phyloP scores from a whole-genome alignment of 2,797 vertebrate species.

The Paedocypris micromegethes region DNA sequence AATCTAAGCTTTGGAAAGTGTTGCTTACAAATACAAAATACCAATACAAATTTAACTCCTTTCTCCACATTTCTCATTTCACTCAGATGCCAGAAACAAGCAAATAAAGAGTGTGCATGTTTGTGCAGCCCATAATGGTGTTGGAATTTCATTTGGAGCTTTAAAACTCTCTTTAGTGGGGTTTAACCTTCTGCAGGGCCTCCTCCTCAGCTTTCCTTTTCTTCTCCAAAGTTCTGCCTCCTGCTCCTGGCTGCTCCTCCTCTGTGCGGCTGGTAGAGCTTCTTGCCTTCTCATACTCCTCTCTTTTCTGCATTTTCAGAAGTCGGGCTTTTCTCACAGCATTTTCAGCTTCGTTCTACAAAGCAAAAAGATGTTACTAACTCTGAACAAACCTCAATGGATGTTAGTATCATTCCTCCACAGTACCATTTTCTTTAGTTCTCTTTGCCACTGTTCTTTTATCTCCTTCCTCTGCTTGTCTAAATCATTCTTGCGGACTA shows the following conservation, averaged over 20 bases:
- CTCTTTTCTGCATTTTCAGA: slow-evolving; percentile 70
- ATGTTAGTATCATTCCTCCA: slow-evolving; percentile 2
- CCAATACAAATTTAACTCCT: neutral
- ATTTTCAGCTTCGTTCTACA: slow-evolving; percentile 74
- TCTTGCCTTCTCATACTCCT: slow-evolving; percentile 80
- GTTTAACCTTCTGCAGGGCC: slow-evolving; percentile 73
- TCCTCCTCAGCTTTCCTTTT: slow-evolving; percentile 78
- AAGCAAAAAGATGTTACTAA: slow-evolving; percentile 4
- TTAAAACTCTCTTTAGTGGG: slow-evolving; percentile 4
- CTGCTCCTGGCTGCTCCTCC: slow-evolving; percentile 71
- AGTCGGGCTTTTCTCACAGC: slow-evolving; percentile 72
- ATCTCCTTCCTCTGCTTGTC: slow-evolving; percentile 82
- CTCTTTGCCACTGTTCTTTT: slow-evolving; percentile 83
- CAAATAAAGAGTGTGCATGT: slow-evolving; percentile 14
- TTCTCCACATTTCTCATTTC: slow-evolving; percentile 7
- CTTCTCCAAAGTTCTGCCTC: slow-evolving; percentile 75
- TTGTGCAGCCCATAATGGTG: neutral
- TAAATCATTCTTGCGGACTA: slow-evolving; percentile 76
- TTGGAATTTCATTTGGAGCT: slow-evolving; percentile 5
- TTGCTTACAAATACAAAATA: too few relatives aligned
- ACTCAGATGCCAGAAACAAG: slow-evolving; percentile 16
- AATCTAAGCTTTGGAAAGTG: too few relatives aligned
- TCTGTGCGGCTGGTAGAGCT: slow-evolving; percentile 72
- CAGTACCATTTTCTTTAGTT: slow-evolving; percentile 79
- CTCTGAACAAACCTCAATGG: neutral